Evolutionary conservation across 2,888 invertebrate species (phyloP).

Genomic region (Dioctria linearis): DNA sequence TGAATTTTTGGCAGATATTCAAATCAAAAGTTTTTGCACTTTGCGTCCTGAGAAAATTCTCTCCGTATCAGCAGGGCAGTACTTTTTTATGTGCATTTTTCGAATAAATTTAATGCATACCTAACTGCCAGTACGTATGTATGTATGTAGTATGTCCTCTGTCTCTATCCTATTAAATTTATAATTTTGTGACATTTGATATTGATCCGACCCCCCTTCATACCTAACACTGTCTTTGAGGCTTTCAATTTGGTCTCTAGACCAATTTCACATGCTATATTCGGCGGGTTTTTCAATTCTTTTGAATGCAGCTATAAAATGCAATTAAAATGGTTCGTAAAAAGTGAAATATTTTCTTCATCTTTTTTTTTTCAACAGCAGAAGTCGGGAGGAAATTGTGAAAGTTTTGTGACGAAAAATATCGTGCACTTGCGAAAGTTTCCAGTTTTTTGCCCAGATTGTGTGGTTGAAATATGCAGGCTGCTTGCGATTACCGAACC

Average conservation of each 20-base stretch:
- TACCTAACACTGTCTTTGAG: too few relatives aligned
- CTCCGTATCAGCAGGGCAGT: neutral
- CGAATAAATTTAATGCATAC: too few relatives aligned
- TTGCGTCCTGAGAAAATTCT: neutral
- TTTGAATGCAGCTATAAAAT: conserved; percentile 5
- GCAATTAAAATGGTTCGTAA: conserved; percentile 27
- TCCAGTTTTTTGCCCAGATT: conserved; percentile 11
- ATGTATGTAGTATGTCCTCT: too few relatives aligned
- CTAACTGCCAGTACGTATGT: too few relatives aligned
- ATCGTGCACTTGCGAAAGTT: conserved; percentile 28
- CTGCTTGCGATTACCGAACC: too few relatives aligned
- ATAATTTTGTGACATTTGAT: neutral
- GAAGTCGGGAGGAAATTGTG: neutral
- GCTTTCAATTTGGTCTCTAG: too few relatives aligned
- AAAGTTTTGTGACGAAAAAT: conserved; percentile 19
- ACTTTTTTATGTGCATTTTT: too few relatives aligned
- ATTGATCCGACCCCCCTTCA: neutral
- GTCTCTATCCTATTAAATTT: too few relatives aligned
- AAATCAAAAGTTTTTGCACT: conserved; percentile 16
- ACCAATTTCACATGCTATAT: too few relatives aligned
- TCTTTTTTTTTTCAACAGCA: neutral
- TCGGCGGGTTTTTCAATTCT: too few relatives aligned
- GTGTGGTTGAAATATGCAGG: conserved; percentile 20
- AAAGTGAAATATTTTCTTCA: neutral
- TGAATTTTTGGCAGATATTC: conserved; percentile 36